A percentile compares a stretch with the other conserved stretches of the same genome.
Conservation (phyloP, 1,140 invertebrate species). For the Magallana gigas region DNA sequence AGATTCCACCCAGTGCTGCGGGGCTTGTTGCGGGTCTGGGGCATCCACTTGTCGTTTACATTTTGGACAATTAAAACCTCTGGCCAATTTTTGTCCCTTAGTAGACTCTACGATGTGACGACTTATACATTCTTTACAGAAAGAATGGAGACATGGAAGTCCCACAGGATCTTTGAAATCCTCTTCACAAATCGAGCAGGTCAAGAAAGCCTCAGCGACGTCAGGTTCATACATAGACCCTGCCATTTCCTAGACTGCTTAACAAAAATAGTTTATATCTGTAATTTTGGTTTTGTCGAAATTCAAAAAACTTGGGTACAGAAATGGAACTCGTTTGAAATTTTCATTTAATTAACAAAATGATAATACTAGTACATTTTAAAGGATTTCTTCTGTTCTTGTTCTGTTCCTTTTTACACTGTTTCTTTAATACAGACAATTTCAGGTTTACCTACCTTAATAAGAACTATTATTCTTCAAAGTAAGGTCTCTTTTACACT, state of each 20-base stretch:
- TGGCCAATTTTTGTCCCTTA: slow-evolving; percentile 31
- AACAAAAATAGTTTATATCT: too few species aligned
- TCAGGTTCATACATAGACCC: background rate
- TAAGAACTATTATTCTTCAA: too few species aligned
- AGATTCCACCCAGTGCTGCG: slow-evolving; percentile 39
- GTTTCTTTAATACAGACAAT: too few species aligned
- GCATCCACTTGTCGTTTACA: slow-evolving; percentile 43
- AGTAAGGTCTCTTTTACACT: too few species aligned
- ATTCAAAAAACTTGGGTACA: too few species aligned
- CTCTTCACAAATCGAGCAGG: slow-evolving; percentile 52
- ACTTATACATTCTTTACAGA: slow-evolving; percentile 50
- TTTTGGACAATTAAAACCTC: slow-evolving; percentile 51
- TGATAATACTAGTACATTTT: too few species aligned
- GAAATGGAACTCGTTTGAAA: too few species aligned
- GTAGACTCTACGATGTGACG: slow-evolving; percentile 36
- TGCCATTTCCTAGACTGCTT: background rate
- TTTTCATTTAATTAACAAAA: too few species aligned
- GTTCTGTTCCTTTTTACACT: too few species aligned
- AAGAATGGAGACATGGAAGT: slow-evolving; percentile 56
- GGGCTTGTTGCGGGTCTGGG: slow-evolving; percentile 34
- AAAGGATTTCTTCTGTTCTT: too few species aligned
- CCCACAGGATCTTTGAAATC: slow-evolving; percentile 44
- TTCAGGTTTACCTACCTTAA: too few species aligned
- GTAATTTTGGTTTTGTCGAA: too few species aligned
- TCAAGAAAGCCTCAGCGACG: slow-evolving; percentile 40